Conservation (phyloP, 2,888 invertebrate species). For the Yponomeuta malinellus region DNA sequence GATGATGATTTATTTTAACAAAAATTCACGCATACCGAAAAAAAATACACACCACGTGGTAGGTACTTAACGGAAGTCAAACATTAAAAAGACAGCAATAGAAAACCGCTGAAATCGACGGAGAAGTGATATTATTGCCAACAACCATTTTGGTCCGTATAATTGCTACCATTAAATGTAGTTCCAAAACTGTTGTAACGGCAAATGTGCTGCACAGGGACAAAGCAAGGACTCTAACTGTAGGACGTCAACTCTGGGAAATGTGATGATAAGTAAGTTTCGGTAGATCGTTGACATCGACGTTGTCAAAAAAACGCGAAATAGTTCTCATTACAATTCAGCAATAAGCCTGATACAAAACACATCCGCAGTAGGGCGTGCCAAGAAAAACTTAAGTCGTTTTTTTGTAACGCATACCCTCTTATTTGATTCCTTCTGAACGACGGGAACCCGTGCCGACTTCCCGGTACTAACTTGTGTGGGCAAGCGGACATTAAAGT, state of each 20-base stretch:
- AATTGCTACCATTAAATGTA: constrained; percentile 6
- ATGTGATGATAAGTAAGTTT: no score
- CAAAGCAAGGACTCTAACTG: not conserved
- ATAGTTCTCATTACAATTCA: no score
- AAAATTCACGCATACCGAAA: not conserved
- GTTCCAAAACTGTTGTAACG: constrained; percentile 3
- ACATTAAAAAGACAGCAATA: not conserved
- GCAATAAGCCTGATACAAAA: no score
- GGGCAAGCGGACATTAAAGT: no score
- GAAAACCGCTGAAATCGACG: not conserved
- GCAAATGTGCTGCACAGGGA: not conserved
- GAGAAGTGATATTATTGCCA: not conserved
- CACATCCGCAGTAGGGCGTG: no score
- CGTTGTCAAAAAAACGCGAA: no score
- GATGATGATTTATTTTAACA: not conserved
- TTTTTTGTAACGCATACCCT: no score
- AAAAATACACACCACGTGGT: not conserved
- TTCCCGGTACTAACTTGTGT: no score
- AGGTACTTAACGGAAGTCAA: not conserved
- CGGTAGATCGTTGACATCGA: no score
- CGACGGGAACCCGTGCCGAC: no score
- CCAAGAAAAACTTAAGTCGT: no score
- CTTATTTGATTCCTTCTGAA: no score
- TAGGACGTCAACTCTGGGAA: not conserved
- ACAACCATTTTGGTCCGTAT: not conserved